phyloP scores from a whole-genome alignment of 2,113 vertebrate genomes.

The Dasyprocta punctata region DNA sequence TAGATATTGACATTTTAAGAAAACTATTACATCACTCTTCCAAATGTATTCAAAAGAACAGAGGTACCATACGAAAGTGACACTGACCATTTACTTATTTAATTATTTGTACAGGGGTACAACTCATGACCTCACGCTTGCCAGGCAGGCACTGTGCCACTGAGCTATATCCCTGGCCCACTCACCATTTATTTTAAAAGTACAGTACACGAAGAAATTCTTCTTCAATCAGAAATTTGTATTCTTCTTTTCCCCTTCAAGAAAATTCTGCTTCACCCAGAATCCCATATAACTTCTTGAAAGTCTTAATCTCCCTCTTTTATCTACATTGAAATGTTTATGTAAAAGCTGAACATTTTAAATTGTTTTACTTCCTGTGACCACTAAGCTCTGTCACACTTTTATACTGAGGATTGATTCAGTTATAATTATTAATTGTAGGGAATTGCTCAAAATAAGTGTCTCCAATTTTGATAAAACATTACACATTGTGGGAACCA shows the following conservation, averaged over 20 bases:
- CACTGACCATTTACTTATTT: too few relatives aligned
- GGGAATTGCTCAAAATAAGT: neutral
- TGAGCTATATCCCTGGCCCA: too few relatives aligned
- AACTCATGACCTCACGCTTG: too few relatives aligned
- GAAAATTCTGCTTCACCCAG: neutral
- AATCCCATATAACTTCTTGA: neutral
- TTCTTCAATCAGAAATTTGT: neutral
- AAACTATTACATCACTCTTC: neutral
- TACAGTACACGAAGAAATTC: neutral
- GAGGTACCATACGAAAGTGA: neutral
- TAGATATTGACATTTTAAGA: neutral
- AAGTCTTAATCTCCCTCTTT: neutral
- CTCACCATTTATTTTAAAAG: neutral
- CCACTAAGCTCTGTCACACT: neutral
- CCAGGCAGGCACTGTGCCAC: too few relatives aligned
- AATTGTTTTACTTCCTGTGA: neutral
- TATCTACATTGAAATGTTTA: neutral
- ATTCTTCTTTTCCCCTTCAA: neutral
- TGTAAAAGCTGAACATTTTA: neutral
- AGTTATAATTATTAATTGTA: neutral
- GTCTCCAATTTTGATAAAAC: constrained; percentile 22
- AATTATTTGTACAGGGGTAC: too few relatives aligned
- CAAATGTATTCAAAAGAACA: neutral
- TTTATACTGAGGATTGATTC: neutral
- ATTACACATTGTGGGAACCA: neutral